phyloP scores from a whole-genome alignment of 2,888 invertebrate species.

The Lycaena phlaeas region DNA sequence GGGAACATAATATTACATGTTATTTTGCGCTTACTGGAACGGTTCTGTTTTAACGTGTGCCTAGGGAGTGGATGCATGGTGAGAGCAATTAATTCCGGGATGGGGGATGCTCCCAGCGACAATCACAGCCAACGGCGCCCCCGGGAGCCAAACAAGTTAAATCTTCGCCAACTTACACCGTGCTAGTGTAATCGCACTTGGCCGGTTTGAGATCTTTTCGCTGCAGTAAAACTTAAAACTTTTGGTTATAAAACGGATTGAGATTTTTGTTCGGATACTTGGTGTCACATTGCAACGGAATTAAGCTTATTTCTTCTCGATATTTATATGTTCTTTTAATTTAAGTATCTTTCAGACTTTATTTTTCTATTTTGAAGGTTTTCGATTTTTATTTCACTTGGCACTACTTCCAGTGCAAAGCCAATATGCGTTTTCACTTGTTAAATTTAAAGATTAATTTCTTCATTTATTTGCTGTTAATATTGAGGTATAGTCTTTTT shows the following conservation, averaged over 20 bases:
- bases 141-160: conserved; percentile 58
- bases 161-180: conserved; percentile 55
- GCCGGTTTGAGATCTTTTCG: neutral
- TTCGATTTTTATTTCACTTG: too few relatives aligned
- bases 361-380: too few relatives aligned
- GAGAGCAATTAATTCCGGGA: conserved; percentile 57
- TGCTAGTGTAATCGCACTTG: conserved; percentile 31
- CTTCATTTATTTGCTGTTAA: too few relatives aligned
- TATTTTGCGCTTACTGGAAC: conserved; percentile 57
- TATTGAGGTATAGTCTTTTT: too few relatives aligned
- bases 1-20: conserved; percentile 54
- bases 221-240: neutral
- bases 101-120: conserved; percentile 48
- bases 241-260: neutral
- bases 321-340: too few relatives aligned
- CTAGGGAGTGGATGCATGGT: conserved; percentile 54
- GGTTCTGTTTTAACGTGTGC: conserved; percentile 51
- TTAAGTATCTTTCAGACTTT: too few relatives aligned
- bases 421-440: too few relatives aligned
- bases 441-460: too few relatives aligned
- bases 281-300: too few relatives aligned
- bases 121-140: conserved; percentile 62
- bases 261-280: too few relatives aligned
- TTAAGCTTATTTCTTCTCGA: too few relatives aligned
- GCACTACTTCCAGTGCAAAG: too few relatives aligned